Percentiles rank a stretch among this genome's conserved stretches.
phyloP scores from a whole-genome alignment of 2,797 vertebrate species.

The Adelosebastes latens region DNA sequence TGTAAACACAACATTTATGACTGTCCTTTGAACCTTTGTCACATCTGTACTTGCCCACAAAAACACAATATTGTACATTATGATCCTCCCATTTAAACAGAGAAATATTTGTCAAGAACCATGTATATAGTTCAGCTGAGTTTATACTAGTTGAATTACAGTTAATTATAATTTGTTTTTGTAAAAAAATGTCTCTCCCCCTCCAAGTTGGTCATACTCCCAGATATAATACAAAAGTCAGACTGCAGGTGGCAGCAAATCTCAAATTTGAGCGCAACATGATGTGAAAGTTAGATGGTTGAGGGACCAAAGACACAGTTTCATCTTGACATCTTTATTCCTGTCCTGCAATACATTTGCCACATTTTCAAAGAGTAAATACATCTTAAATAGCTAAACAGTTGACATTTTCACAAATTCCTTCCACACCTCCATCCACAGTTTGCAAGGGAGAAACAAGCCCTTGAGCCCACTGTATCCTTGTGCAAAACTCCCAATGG shows the following conservation, averaged over 20 bases:
- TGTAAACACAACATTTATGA: constrained; percentile 29
- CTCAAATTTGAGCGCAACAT: not conserved
- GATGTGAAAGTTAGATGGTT: not conserved
- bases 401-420: constrained; percentile 70
- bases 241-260: constrained; percentile 68
- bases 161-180: not conserved
- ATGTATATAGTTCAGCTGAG: not conserved
- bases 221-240: not conserved
- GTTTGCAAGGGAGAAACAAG: constrained; percentile 70
- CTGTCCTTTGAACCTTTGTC: constrained; percentile 34
- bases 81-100: not conserved
- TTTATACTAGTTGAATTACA: not conserved
- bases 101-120: not conserved
- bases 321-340: constrained; percentile 81
- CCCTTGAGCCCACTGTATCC: constrained; percentile 64
- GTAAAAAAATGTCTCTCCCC: not conserved
- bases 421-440: constrained; percentile 64
- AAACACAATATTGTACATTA: not conserved
- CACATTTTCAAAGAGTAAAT: constrained; percentile 80
- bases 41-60: not conserved
- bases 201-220: not conserved
- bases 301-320: not conserved
- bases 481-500: constrained; percentile 67
- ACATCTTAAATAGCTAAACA: constrained; percentile 82
- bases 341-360: constrained; percentile 78